These are phyloP conservation scores for Pseudeuparius sepicola DNA, from an alignment of 2,888 invertebrate genomes.

Conservation along the genomic window DNA sequence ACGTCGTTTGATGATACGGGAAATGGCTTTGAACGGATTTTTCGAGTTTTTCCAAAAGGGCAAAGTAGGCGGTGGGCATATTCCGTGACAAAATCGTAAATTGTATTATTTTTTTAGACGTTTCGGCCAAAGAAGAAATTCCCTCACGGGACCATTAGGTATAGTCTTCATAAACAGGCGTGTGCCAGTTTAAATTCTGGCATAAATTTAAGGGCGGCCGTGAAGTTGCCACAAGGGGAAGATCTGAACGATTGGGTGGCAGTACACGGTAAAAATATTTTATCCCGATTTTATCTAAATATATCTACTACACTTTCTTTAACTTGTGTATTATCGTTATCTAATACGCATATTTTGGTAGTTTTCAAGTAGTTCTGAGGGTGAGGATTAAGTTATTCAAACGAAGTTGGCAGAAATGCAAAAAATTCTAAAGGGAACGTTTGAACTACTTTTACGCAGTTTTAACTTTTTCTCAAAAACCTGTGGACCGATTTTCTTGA, in stretches of 20 bases:
- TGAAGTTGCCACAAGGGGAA: conserved; percentile 73
- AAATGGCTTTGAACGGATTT: conserved; percentile 59
- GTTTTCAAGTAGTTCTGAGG: too few relatives aligned
- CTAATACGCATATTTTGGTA: too few relatives aligned
- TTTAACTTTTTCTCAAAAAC: too few relatives aligned
- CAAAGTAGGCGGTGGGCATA: conserved; percentile 44
- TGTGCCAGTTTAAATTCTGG: conserved; percentile 85
- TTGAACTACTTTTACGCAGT: too few relatives aligned
- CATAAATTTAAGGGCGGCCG: conserved; percentile 71
- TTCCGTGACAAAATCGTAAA: background rate
- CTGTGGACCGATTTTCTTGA: too few relatives aligned
- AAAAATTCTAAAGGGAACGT: too few relatives aligned
- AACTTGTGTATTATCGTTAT: conserved; percentile 4
- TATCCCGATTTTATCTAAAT: background rate
- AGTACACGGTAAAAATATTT: conserved; percentile 70
- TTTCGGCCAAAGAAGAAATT: conserved; percentile 84
- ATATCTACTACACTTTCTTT: background rate
- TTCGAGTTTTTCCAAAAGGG: conserved; percentile 71
- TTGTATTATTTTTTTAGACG: conserved; percentile 66
- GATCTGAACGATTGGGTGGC: conserved; percentile 87
- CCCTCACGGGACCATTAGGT: conserved; percentile 75
- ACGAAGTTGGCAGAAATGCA: too few relatives aligned
- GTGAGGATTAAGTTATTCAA: too few relatives aligned
- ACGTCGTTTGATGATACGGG: too few relatives aligned
- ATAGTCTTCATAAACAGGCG: conserved; percentile 82